phyloP scores from a whole-genome alignment of 2,797 vertebrate genomes.

The Prunella strophiata region DNA sequence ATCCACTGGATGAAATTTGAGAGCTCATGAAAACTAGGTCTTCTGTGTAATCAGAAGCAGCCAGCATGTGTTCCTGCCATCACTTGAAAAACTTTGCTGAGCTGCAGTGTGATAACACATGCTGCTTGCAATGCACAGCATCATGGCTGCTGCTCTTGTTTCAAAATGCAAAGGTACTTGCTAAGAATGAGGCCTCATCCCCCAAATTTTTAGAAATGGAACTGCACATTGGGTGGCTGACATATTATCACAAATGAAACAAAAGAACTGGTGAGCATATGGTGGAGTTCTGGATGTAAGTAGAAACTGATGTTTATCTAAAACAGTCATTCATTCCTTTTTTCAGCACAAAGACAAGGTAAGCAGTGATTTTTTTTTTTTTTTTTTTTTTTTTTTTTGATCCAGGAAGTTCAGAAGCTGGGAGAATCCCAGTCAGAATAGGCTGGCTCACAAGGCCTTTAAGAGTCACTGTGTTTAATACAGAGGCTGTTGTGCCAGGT shows the following conservation, averaged over 20 bases:
- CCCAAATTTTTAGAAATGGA: neutral
- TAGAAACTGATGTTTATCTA: neutral
- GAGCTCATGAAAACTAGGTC: neutral
- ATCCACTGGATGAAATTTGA: neutral
- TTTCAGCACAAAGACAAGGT: neutral
- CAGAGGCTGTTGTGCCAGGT: neutral
- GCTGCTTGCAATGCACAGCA: neutral
- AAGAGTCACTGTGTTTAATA: neutral
- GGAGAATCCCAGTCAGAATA: neutral
- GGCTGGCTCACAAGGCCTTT: neutral
- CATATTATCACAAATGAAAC: neutral
- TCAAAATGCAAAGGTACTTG: neutral
- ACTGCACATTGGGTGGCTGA: neutral
- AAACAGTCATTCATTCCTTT: neutral
- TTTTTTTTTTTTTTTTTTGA: neutral
- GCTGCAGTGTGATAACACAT: neutral
- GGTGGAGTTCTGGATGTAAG: neutral
- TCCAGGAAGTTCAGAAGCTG: neutral
- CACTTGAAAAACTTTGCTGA: neutral
- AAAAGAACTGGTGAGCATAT: neutral
- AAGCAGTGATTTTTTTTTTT: neutral
- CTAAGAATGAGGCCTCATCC: neutral
- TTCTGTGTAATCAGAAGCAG: neutral
- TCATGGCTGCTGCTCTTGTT: neutral
- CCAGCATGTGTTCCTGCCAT: neutral